Evolutionary conservation across 2,113 vertebrate species (phyloP).

Genomic region (Mirounga angustirostris): DNA sequence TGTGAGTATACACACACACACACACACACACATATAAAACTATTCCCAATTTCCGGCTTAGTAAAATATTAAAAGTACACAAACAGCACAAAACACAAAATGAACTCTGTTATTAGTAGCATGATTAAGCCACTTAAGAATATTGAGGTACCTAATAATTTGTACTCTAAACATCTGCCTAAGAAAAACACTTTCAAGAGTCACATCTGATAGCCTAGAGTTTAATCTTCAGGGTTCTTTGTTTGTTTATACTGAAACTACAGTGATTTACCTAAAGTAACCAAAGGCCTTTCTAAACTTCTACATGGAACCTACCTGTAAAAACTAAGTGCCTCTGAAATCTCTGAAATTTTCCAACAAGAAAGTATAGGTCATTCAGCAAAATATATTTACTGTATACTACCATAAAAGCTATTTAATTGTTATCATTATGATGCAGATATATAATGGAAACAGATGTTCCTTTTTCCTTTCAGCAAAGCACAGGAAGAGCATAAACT

Average conservation of each 20-base stretch:
- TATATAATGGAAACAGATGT: slow-evolving; percentile 70
- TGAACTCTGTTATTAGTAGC: slow-evolving; percentile 8
- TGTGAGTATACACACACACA: not conserved
- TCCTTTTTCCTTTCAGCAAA: slow-evolving; percentile 68
- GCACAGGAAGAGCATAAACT: slow-evolving; percentile 75
- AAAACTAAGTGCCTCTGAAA: slow-evolving; percentile 30
- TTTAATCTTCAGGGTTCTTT: slow-evolving; percentile 7
- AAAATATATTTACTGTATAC: slow-evolving; percentile 64
- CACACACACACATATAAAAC: not conserved
- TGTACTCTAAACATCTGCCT: slow-evolving; percentile 36
- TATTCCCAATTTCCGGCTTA: not conserved
- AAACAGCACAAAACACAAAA: slow-evolving; percentile 56
- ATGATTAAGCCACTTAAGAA: slow-evolving; percentile 53
- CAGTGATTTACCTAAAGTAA: slow-evolving; percentile 62
- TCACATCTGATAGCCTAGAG: not conserved
- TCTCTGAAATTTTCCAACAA: slow-evolving; percentile 57
- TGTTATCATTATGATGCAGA: slow-evolving; percentile 74
- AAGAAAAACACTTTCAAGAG: slow-evolving; percentile 40
- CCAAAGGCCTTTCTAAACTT: slow-evolving; percentile 46
- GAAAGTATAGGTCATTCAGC: slow-evolving; percentile 45
- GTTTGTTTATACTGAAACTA: slow-evolving; percentile 32
- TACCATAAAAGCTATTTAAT: slow-evolving; percentile 75
- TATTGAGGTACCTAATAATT: not conserved
- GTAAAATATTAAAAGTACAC: slow-evolving; percentile 52
- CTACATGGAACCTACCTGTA: slow-evolving; percentile 49